phyloP scores from a whole-genome alignment of 2,888 invertebrate species.

The Tetranychus piercei region DNA sequence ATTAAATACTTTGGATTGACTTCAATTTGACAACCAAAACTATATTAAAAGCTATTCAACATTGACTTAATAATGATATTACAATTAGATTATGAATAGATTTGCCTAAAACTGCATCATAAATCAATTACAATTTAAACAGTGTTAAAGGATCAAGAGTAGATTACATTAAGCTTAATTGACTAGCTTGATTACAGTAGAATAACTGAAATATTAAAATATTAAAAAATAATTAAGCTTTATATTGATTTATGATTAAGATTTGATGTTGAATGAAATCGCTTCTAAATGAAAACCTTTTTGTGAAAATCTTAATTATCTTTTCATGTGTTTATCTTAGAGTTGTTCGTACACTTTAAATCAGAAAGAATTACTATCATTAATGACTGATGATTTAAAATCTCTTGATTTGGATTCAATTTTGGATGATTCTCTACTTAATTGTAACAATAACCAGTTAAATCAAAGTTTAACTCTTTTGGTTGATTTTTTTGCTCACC shows the following conservation, averaged over 20 bases:
- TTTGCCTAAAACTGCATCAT: neutral
- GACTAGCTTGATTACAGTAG: too few relatives aligned
- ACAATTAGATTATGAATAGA: neutral
- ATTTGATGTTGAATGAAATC: neutral
- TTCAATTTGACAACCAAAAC: neutral
- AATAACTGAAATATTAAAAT: too few relatives aligned
- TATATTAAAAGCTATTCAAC: neutral
- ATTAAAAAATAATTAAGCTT: neutral
- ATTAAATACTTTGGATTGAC: too few relatives aligned
- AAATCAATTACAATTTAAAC: too few relatives aligned
- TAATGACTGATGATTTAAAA: neutral
- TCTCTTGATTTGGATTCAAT: slow-evolving; percentile 5
- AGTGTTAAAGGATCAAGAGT: too few relatives aligned
- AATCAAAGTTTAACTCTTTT: neutral
- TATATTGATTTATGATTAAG: neutral
- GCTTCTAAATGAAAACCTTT: too few relatives aligned
- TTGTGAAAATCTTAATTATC: neutral
- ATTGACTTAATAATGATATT: neutral
- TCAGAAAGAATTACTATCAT: neutral
- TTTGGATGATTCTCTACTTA: slow-evolving; percentile 3
- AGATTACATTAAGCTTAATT: too few relatives aligned
- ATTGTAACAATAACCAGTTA: neutral
- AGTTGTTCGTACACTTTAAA: neutral
- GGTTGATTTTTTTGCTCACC: neutral
- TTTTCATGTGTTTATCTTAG: neutral